phyloP scores from a whole-genome alignment of 2,888 invertebrate species.

The Caenorhabditis becei region DNA sequence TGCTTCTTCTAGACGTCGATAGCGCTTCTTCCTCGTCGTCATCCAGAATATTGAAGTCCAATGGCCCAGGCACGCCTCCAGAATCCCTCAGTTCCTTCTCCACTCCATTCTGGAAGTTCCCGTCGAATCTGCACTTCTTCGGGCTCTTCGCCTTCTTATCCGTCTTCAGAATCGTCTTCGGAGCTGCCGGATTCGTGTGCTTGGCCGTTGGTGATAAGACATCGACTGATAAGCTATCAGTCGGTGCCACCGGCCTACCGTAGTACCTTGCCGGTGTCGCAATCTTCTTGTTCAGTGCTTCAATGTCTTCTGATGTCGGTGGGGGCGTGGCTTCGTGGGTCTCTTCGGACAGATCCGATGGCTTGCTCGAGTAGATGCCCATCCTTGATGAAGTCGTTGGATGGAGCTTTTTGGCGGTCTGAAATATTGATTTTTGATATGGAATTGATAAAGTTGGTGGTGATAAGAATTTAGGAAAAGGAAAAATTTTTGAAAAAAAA shows the following conservation, averaged over 20 bases:
- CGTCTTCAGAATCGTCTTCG: constrained; percentile 43
- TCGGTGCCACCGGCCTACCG: constrained; percentile 7
- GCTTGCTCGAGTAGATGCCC: too few relatives aligned
- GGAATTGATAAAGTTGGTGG: too few relatives aligned
- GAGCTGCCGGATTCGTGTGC: neutral
- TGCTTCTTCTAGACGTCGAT: neutral
- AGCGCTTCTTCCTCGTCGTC: neutral
- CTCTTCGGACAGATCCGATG: neutral
- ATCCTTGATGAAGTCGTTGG: too few relatives aligned
- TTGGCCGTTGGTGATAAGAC: constrained; percentile 8
- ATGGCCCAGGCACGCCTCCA: neutral
- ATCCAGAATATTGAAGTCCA: neutral
- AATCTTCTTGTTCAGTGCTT: neutral
- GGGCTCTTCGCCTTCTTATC: constrained; percentile 33
- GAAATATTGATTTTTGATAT: too few relatives aligned
- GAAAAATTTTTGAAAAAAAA: too few relatives aligned
- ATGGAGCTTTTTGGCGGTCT: too few relatives aligned
- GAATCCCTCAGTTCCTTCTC: too few relatives aligned
- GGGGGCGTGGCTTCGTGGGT: neutral
- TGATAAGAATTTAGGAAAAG: too few relatives aligned
- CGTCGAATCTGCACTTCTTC: constrained; percentile 38
- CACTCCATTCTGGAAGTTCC: constrained; percentile 13
- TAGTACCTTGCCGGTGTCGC: constrained; percentile 39
- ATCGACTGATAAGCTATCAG: neutral
- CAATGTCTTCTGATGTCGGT: neutral